A percentile compares a stretch with the other conserved stretches of the same genome.
Conservation (phyloP, 2,797 vertebrate species). For the Gymnoscopelus microlampas region DNA sequence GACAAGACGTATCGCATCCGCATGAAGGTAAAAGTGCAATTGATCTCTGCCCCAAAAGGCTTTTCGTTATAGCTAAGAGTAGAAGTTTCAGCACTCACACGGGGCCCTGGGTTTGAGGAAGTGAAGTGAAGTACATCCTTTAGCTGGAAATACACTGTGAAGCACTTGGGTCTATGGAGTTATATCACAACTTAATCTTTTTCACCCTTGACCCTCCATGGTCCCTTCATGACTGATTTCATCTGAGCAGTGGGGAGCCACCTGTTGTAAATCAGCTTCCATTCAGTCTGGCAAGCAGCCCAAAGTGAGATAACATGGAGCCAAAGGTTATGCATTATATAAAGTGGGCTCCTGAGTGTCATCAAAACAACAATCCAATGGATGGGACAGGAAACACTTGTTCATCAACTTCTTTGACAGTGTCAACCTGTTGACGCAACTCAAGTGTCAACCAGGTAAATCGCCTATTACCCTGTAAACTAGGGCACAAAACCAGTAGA, state of each 20-base stretch:
- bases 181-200: conserved; percentile 49
- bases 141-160: conserved; percentile 31
- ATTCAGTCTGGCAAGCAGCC: conserved; percentile 53
- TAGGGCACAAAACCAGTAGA: background rate
- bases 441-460: conserved; percentile 11
- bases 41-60: no score
- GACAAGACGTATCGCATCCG: no score
- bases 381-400: conserved; percentile 15
- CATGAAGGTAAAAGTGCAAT: no score
- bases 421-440: no score
- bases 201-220: conserved; percentile 53
- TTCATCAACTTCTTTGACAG: conserved; percentile 18
- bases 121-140: conserved; percentile 30
- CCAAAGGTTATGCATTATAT: conserved; percentile 32
- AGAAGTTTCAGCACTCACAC: background rate
- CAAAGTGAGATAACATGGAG: conserved; percentile 57
- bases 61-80: no score
- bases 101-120: background rate
- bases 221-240: conserved; percentile 36
- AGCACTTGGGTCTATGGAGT: conserved; percentile 32
- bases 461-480: background rate
- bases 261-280: conserved; percentile 65
- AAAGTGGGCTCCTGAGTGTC: background rate
- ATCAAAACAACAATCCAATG: conserved; percentile 25
- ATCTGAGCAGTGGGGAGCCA: conserved; percentile 47